These are phyloP conservation scores for Himalopsyche phryganea DNA, from an alignment of 1,140 invertebrate species.

Conservation along the genomic window DNA sequence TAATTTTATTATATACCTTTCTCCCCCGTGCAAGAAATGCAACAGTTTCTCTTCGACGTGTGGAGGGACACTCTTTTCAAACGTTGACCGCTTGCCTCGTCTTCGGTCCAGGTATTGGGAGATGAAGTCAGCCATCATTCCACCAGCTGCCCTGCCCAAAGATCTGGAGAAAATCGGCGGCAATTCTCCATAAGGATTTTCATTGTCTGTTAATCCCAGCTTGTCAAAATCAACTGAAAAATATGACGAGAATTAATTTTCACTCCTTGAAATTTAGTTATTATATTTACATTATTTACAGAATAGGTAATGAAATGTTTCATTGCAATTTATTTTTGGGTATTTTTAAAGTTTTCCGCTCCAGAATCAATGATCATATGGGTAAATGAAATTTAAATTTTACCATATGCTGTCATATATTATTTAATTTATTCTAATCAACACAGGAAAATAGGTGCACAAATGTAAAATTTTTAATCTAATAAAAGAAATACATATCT, in stretches of 20 bases:
- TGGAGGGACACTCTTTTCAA: conserved; percentile 38
- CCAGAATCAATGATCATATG: no score
- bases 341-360: no score
- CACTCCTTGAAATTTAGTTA: not conserved
- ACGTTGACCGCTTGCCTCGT: conserved; percentile 57
- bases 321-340: not conserved
- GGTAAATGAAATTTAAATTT: no score
- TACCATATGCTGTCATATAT: no score
- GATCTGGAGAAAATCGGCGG: conserved; percentile 68
- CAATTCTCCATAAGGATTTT: conserved; percentile 77
- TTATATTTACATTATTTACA: not conserved
- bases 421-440: no score
- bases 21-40: conserved; percentile 64
- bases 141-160: conserved; percentile 66
- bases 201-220: conserved; percentile 76
- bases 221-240: conserved; percentile 77
- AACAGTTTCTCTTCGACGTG: conserved; percentile 42
- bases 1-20: no score
- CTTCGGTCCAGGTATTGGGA: conserved; percentile 64
- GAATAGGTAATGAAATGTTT: no score
- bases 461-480: no score
- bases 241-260: not conserved
- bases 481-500: no score
- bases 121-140: conserved; percentile 67
- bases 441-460: no score